Base-by-base conservation (phyloP, 2,113 vertebrate species). In the Geococcyx californianus region DNA sequence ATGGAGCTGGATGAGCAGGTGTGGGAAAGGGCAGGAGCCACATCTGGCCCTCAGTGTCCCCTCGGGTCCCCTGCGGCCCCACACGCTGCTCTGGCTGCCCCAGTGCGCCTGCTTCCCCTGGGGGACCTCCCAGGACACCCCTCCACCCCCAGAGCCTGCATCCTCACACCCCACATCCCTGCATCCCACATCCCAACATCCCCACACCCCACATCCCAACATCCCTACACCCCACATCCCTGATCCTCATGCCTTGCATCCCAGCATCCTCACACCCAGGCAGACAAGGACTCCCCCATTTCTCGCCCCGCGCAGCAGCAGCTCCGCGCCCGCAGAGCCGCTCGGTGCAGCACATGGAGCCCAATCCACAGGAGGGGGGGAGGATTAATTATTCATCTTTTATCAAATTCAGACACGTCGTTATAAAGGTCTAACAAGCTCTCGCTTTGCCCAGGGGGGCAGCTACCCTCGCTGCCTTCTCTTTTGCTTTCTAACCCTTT, bases 31-130 rank as follows among this genome's bases (percentile, higher is more conserved):
- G 44, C 56, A 25, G 51, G 77, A 90, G 62, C 24, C 34, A 4
- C 1, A 0, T 5, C 18, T 25, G 31, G 51, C 10, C 19, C 17
- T 17, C 38, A 1, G 3, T 0, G 9, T 17, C 51, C 58, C 63
- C 23, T 17, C 1, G 7, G 9, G 38, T 47, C 15, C 63, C 73
- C 66, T 4, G 47, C 6, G 47, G 47, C 31, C 56, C 45, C 7
- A 1, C 29, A 34, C 13, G 62, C 31, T 60, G 60, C 26, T 15
- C 79, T 24, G 47, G 54, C n/a, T 51, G 25, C 51, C 31, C 5
- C 7, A 11, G n/a, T 0, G 36, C 56, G 26, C 36, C 38, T 1
- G 2, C 7, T 52, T 68, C 58, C 49, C 66, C 16, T n/a, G 23
- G 59, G 45, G n/a, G 38, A 67, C 16, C 40, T 34, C 26, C 31